A percentile compares a stretch with the other conserved stretches of the same genome.
Conservation (phyloP, 2,888 invertebrate genomes). For the Protophormia terraenovae region DNA sequence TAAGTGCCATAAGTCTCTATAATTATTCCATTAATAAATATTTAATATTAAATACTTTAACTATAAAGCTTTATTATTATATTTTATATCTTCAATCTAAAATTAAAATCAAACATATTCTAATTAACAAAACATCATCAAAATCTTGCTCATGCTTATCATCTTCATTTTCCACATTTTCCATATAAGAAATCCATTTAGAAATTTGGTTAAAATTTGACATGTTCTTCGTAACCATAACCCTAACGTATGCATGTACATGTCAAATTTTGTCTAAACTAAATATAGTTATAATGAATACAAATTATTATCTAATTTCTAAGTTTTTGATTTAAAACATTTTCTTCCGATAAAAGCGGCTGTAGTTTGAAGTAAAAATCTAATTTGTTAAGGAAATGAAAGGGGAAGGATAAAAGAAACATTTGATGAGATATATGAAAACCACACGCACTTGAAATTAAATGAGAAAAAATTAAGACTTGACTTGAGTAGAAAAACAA, state of each 20-base stretch:
- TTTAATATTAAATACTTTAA: not conserved
- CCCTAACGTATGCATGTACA: not conserved
- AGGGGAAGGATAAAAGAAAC: not conserved
- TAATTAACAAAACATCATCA: not conserved
- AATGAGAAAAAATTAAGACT: not conserved
- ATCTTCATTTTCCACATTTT: not conserved
- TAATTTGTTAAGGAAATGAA: slow-evolving; percentile 7
- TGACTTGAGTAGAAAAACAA: not conserved
- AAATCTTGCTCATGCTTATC: not conserved
- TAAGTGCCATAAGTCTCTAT: not conserved
- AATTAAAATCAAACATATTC: not conserved
- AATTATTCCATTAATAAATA: not conserved
- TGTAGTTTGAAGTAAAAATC: not conserved
- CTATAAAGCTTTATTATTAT: not conserved
- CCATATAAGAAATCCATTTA: not conserved
- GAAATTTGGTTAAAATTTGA: not conserved
- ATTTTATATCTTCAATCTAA: not conserved
- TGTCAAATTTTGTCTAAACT: not conserved
- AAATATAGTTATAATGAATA: not conserved
- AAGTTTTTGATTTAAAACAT: not conserved
- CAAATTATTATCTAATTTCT: slow-evolving; percentile 36
- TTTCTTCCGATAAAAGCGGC: not conserved
- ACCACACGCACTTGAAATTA: not conserved
- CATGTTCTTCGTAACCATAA: not conserved
- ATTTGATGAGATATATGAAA: not conserved